Base-by-base conservation (phyloP, 2,888 invertebrate genomes). In the Aleiodes testaceus region DNA sequence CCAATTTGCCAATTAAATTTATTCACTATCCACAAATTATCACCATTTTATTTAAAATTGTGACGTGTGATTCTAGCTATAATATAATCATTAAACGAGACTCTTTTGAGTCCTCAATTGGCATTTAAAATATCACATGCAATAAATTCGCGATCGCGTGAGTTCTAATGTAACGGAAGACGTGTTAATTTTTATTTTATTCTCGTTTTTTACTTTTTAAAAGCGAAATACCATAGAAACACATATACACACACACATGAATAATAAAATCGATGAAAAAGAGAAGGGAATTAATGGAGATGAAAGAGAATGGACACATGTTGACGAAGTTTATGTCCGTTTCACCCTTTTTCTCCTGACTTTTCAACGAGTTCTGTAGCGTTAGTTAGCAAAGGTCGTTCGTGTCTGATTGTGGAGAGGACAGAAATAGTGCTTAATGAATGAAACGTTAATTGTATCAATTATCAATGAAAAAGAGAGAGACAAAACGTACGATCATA, bases 381-480 rank as follows among this genome's bases (percentile, higher is more conserved):
- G 77, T 74, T 77, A 73, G 64, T 72, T 65, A 59, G 59, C 20
- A 75, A 74, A 75, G 77, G 75, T 75, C 74, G 73, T 76, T 75
- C 74, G 72, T 74, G 45, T 64, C 67, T 30, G 47, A n/a, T 49
- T 49, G 55, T 69, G 69, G 73, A 75, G 72, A 66, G 68, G 76
- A 79, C 78, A 73, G 75, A 72, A 72, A 76, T 77, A 78, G 78
- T 73, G 74, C 79, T 80, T 84, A 83, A 85, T 81, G 82, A 85
- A 84, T 82, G 81, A 76, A 14, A 78, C 79, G 80, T 84, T 85
- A 85, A 85, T 85, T 85, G 84, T 84, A 84, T 85, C 83, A 84
- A 84, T 84, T 83, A 84, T 85, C 83, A 84, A 83, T 81, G 82
- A 22, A 9, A 45, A 78, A 75, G 77, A 79, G 72, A 70, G 67